Percentiles rank a stretch among this genome's conserved stretches.
Conservation (phyloP, 2,797 vertebrate species). For the Cyclura pinguis region DNA sequence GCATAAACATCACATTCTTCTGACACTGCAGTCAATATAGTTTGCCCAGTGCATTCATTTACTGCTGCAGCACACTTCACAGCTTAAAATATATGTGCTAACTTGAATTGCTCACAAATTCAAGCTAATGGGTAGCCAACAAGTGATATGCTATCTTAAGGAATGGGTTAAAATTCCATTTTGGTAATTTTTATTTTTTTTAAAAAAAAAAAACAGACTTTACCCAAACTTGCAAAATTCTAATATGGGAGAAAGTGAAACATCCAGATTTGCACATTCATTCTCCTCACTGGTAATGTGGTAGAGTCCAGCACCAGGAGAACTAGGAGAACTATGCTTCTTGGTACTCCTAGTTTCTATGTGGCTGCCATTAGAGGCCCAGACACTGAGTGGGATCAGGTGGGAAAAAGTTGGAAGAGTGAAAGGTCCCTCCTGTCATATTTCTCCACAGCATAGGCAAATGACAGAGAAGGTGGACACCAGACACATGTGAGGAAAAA, state of each 20-base stretch:
- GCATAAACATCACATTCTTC: not conserved
- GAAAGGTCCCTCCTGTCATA: not conserved
- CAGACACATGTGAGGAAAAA: not conserved
- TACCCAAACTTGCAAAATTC: not conserved
- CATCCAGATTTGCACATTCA: too few species aligned
- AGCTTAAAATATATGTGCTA: not conserved
- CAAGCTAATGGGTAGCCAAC: not conserved
- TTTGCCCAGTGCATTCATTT: not conserved
- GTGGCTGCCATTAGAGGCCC: not conserved
- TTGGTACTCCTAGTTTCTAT: not conserved
- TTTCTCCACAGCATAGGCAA: not conserved
- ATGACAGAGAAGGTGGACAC: not conserved
- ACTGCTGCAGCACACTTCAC: not conserved
- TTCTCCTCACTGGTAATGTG: not conserved
- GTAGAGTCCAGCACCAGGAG: not conserved
- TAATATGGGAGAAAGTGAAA: not conserved
- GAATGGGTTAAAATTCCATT: not conserved
- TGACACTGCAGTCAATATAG: not conserved
- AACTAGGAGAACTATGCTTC: not conserved
- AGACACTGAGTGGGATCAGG: not conserved
- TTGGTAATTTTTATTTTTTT: not conserved
- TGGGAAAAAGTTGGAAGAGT: not conserved
- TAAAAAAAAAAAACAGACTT: too few species aligned
- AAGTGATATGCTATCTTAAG: not conserved
- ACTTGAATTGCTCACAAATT: not conserved